Conservation (phyloP, 2,888 invertebrate species). For the Erebia epiphron region DNA sequence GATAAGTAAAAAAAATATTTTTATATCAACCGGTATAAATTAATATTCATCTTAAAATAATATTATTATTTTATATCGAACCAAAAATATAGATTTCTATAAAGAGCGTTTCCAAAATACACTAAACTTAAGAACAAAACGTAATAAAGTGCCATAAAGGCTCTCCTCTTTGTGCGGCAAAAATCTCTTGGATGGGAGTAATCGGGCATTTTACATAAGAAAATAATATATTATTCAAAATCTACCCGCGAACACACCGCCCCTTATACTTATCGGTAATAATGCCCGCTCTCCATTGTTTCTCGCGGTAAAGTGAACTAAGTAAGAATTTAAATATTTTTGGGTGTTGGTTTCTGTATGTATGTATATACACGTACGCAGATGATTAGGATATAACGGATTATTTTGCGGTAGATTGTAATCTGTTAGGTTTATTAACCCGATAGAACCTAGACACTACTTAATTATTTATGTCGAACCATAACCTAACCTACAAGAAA, state of each 20-base stretch:
- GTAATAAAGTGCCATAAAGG: conserved; percentile 76
- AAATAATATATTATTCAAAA: conserved; percentile 83
- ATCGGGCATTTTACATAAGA: conserved; percentile 83
- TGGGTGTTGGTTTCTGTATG: not conserved
- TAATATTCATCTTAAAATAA: too few species aligned
- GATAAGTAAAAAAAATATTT: too few species aligned
- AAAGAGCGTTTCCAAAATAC: conserved; percentile 14
- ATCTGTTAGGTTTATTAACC: too few species aligned
- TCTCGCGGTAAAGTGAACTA: conserved; percentile 40
- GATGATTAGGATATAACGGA: too few species aligned
- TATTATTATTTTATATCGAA: not conserved
- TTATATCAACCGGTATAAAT: too few species aligned
- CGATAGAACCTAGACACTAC: too few species aligned
- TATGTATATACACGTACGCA: too few species aligned
- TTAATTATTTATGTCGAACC: too few species aligned
- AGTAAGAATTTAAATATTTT: conserved; percentile 33
- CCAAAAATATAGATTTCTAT: not conserved
- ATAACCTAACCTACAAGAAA: too few species aligned
- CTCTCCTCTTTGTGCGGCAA: conserved; percentile 67
- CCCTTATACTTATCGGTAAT: conserved; percentile 79
- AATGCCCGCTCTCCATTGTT: conserved; percentile 63
- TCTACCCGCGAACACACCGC: conserved; percentile 71
- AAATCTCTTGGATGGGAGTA: conserved; percentile 78
- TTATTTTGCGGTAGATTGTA: too few species aligned
- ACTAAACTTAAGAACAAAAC: conserved; percentile 67